Conservation (phyloP, 2,888 invertebrate genomes). For the Stenchaetothrips biformis region DNA sequence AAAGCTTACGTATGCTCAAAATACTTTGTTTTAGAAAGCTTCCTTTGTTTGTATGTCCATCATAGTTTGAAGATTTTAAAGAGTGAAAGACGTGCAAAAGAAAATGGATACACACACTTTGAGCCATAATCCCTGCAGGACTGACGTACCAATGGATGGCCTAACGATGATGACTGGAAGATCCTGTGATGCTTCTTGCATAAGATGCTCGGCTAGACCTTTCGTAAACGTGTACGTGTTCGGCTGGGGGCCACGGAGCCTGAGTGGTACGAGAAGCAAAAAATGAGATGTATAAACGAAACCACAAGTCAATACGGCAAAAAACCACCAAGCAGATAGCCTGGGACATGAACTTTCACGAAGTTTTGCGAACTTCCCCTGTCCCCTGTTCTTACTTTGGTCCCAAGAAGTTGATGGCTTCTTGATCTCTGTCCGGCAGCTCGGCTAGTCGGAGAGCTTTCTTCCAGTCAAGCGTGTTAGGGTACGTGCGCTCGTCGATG, state of each 20-base stretch:
- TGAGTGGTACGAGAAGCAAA: not conserved
- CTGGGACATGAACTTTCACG: too few species aligned
- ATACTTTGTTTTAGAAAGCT: too few species aligned
- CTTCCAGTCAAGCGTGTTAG: not conserved
- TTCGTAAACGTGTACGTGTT: constrained; percentile 11
- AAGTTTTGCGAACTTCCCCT: too few species aligned
- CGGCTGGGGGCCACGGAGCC: not conserved
- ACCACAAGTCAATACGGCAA: too few species aligned
- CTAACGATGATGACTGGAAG: not conserved
- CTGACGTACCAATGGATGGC: not conserved
- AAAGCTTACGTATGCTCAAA: too few species aligned
- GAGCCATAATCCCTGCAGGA: too few species aligned
- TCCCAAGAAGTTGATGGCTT: not conserved
- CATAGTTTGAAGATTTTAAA: too few species aligned
- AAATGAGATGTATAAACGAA: too few species aligned
- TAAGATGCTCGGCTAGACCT: not conserved
- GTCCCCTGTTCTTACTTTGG: not conserved
- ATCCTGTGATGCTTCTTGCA: not conserved
- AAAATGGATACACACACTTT: too few species aligned
- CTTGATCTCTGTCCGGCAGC: not conserved
- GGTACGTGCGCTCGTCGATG: not conserved
- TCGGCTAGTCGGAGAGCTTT: not conserved
- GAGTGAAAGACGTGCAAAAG: too few species aligned
- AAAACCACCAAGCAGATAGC: too few species aligned
- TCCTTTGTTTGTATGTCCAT: too few species aligned